These are phyloP conservation scores for Aythya baeri DNA, from an alignment of 2,113 vertebrate genomes.

Conservation along the genomic window DNA sequence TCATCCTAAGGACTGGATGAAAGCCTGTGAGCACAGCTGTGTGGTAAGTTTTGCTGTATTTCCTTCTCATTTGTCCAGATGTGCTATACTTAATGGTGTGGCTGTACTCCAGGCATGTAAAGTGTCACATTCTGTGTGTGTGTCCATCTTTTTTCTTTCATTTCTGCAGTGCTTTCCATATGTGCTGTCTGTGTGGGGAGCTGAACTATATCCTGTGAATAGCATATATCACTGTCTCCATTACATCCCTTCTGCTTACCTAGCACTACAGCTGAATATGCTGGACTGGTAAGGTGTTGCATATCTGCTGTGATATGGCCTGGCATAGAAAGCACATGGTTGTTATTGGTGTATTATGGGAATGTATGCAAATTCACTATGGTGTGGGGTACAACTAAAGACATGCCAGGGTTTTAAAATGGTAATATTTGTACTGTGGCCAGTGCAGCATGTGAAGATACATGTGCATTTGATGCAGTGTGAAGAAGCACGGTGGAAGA, in stretches of 20 bases:
- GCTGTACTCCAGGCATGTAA: neutral
- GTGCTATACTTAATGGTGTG: too few species aligned
- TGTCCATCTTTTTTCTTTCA: neutral
- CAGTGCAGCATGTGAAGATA: neutral
- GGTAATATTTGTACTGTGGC: neutral
- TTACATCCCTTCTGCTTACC: neutral
- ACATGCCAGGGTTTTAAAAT: neutral
- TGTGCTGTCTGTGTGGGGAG: neutral
- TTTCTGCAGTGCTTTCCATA: neutral
- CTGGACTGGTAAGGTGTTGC: neutral
- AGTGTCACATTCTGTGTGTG: accelerated
- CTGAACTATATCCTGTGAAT: neutral
- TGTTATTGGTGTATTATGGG: neutral
- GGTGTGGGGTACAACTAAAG: neutral
- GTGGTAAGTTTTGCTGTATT: neutral
- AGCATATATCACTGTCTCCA: neutral
- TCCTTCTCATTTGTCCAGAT: neutral
- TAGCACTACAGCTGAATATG: neutral
- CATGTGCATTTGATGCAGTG: too few species aligned
- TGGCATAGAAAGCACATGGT: accelerated
- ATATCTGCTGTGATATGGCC: neutral
- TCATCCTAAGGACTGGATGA: neutral
- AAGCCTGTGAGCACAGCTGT: neutral
- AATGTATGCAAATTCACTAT: neutral
- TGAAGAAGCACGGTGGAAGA: too few species aligned